phyloP scores from a whole-genome alignment of 2,113 vertebrate species.

The Neolamprologus toae region DNA sequence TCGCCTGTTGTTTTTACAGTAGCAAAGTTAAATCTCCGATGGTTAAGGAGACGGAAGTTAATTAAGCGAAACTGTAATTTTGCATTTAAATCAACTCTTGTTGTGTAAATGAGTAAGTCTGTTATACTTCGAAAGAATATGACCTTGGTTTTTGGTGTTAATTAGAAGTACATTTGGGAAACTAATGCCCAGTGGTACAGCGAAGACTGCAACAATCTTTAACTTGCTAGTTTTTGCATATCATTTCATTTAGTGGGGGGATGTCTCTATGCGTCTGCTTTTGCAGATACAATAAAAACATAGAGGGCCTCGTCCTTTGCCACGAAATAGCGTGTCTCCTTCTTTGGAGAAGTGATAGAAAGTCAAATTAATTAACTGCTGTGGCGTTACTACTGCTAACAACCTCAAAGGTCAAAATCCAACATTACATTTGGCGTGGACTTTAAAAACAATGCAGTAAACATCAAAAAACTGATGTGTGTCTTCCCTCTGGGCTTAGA shows the following conservation, averaged over 20 bases:
- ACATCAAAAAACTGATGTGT: background rate
- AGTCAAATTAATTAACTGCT: conserved; percentile 2
- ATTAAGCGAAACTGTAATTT: conserved; percentile 15
- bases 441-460: background rate
- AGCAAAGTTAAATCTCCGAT: conserved; percentile 11
- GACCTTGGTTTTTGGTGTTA: conserved; percentile 48
- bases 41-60: conserved; percentile 10
- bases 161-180: conserved; percentile 38
- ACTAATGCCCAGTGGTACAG: background rate
- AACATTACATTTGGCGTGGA: background rate
- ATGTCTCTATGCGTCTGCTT: background rate
- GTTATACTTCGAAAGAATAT: conserved; percentile 3
- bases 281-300: background rate
- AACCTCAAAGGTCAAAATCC: background rate
- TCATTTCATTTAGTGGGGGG: background rate
- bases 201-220: background rate
- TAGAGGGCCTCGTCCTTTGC: background rate
- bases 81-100: conserved; percentile 34
- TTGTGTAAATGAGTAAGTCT: background rate
- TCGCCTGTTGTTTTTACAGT: conserved; percentile 12
- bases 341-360: background rate
- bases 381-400: background rate
- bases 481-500: background rate
- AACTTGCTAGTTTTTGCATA: background rate
- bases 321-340: background rate